Base-by-base conservation (phyloP, 2,113 vertebrate genomes). In the Aphelocoma coerulescens region DNA sequence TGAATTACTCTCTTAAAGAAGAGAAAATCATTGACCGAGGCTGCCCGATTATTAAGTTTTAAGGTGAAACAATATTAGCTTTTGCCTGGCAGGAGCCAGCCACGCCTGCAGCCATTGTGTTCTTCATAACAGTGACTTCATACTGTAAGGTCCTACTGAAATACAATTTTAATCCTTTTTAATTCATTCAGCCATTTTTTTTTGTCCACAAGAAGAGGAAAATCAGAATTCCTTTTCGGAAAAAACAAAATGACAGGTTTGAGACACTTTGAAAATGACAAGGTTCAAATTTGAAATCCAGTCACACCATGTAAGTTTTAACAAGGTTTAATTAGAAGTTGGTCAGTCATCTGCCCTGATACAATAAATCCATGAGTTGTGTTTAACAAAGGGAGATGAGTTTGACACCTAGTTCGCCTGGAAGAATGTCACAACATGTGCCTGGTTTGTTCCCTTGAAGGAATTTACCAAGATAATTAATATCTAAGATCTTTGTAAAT, bases 31-130 rank as follows among this genome's bases (percentile, higher is more conserved):
- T 22, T 69, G 92, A 88, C 88, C 52, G 65, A 83, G 54, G 73
- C 92, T 84, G 85, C 83, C 52, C 41, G 72, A 83, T 92, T 90
- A 95, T 93, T 95, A 94, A 86, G 79, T 94, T 93, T 91, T 95
- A 84, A 79, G 91, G 91, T 80, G 73, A 95, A 96, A 93, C 68
- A 93, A 81, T 57, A 93, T 91, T 73, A 94, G 88, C 73, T 74
- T 87, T 74, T 78, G 68, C 69, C 76, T 71, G 24, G 58, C 79
- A 96, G 84, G 37, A 84, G 57, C 77, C 55, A 91, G 85, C 85
- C 85, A 74, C 2, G 20, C 91, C 92, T 94, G 76, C 65, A 87
- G 72, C 84, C 76, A 73, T 49, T 93, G 73, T 91, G 83, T 1
- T 3, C 61, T 49, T 59, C 79, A 55, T 32, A 88, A 82, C 51